Percentiles rank a stretch among this genome's conserved stretches.
These are phyloP conservation scores for Lophius piscatorius DNA, from an alignment of 2,113 vertebrate genomes.

Conservation along the genomic window DNA sequence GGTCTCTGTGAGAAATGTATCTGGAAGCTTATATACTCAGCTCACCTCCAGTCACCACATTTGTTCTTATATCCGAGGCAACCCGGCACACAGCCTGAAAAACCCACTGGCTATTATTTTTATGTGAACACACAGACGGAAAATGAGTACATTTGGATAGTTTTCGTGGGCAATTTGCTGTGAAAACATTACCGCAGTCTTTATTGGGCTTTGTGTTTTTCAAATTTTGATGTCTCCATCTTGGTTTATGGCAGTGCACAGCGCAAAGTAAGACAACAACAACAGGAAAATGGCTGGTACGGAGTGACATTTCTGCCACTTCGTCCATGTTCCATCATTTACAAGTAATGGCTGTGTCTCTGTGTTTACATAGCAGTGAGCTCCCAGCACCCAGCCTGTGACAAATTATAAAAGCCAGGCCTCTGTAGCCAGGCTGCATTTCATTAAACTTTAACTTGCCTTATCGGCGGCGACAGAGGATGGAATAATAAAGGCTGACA, in stretches of 20 bases:
- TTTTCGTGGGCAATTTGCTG: conserved; percentile 54
- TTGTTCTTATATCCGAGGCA: conserved; percentile 29
- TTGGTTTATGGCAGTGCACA: conserved; percentile 39
- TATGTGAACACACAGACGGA: conserved; percentile 64
- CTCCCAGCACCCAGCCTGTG: conserved; percentile 79
- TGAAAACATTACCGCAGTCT: conserved; percentile 52
- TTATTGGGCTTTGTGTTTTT: conserved; percentile 62
- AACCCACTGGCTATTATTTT: conserved; percentile 59
- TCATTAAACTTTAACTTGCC: conserved; percentile 82
- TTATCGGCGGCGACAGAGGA: conserved; percentile 78
- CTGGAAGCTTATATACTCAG: background rate
- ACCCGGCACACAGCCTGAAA: conserved; percentile 29
- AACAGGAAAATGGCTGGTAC: conserved; percentile 64
- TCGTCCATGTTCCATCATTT: conserved; percentile 75
- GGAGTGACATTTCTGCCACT: conserved; percentile 69
- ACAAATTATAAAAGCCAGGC: conserved; percentile 83
- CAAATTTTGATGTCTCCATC: conserved; percentile 55
- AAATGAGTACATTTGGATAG: conserved; percentile 65
- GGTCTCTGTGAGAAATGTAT: no score
- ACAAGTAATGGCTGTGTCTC: conserved; percentile 80
- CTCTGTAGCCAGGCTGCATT: conserved; percentile 80
- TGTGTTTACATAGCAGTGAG: conserved; percentile 81
- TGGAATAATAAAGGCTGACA: conserved; percentile 81
- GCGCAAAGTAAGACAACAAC: conserved; percentile 52
- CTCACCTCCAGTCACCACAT: conserved; percentile 32